Evolutionary conservation across 2,888 invertebrate genomes (phyloP), one percentile per base, ranked within the genome.

Genomic region (Cantharis lateralis): DNA sequence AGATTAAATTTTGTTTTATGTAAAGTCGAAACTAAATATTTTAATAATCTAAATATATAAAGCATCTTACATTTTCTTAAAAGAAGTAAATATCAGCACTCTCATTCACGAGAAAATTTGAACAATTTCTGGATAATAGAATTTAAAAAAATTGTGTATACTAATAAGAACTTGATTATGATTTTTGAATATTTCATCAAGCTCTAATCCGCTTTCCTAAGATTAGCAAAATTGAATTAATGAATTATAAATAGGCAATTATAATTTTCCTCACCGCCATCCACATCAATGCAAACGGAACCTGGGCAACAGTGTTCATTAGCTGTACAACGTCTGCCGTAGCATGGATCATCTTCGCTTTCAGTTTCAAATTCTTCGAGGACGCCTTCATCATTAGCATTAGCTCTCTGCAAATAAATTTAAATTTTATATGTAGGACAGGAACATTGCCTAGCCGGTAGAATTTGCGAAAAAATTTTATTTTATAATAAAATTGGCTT

Each of bases 241-340:
- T 48, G 48, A 48, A 48, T 48, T 48, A 48, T 48, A 48, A 48
- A 48, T n/a, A 48, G 48, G 48, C 48, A 48, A 48, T 48, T 48
- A 48, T n/a, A 48, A 48, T 48, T 48, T 48, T 48, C 48, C 48
- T 66, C 20, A 93, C 93, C 91, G 87, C 92, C 92, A 83, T 92
- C 92, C 64, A 91, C 89, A 84, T 91, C 90, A 48, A 93, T 91
- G 87, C 96, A 96, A 75, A 96, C 92, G 13, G 93, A 92, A 11
- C 94, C 95, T 0, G 94, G 93, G 88, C 96, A 96, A 88, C 96
- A 96, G 85, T 95, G 93, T 15, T 95, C 95, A 84, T 95, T 96
- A 79, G 93, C 91, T 3, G 91, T 91, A 84, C 96, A 96, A 16
- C 91, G 92, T 71, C 92, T 91, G 81, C 93, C 94, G 85, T 94